phyloP scores from a whole-genome alignment of 2,113 vertebrate genomes.

The Phyllopteryx taeniolatus region DNA sequence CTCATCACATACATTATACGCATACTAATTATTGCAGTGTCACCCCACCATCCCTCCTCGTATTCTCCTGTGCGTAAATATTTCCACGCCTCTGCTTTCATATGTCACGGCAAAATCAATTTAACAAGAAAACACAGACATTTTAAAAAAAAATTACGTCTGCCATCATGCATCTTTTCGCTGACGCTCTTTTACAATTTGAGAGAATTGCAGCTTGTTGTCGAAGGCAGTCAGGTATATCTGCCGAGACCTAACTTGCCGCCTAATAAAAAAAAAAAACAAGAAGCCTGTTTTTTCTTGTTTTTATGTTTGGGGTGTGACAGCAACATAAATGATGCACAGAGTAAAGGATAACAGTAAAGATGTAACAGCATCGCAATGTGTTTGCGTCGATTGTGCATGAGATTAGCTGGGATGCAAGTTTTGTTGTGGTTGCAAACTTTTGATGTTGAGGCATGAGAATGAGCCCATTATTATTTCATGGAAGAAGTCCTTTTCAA shows the following conservation, averaged over 20 bases:
- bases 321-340: slow-evolving; percentile 2
- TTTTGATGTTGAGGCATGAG: background rate
- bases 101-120: background rate
- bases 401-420: background rate
- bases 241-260: background rate
- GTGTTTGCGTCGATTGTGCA: background rate
- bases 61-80: background rate
- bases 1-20: background rate
- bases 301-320: background rate
- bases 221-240: background rate
- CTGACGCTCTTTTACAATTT: background rate
- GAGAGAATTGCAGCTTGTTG: background rate
- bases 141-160: background rate
- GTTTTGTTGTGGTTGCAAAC: background rate
- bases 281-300: background rate
- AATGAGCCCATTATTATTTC: background rate
- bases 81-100: background rate
- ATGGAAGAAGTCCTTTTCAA: background rate
- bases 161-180: background rate
- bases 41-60: background rate
- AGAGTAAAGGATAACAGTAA: background rate
- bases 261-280: background rate
- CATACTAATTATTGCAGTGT: background rate
- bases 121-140: background rate
- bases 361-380: background rate